Evolutionary conservation across 1,140 invertebrate genomes (phyloP).

Genomic region (Euwallacea similis): DNA sequence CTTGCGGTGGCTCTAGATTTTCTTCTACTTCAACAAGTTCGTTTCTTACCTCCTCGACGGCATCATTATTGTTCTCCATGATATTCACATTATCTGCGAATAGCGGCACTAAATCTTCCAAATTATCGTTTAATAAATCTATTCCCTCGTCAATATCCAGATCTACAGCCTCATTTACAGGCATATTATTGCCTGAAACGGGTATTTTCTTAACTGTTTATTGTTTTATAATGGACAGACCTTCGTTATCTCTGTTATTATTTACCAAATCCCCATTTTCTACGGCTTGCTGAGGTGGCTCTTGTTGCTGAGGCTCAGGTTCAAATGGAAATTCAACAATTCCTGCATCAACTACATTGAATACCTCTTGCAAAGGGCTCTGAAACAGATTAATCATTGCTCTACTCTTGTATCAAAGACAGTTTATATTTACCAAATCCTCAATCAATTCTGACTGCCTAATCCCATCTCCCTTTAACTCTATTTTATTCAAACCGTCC

Average conservation of each 20-base stretch:
- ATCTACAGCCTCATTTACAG: constrained; percentile 45
- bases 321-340: not conserved
- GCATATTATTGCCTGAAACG: constrained; percentile 54
- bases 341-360: not conserved
- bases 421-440: constrained; percentile 15
- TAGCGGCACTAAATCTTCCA: constrained; percentile 27
- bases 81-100: constrained; percentile 30
- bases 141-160: constrained; percentile 35
- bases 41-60: constrained; percentile 43
- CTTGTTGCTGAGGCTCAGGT: not conserved
- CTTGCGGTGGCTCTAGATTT: not conserved
- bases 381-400: not conserved
- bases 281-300: constrained; percentile 41
- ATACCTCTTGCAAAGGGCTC: constrained; percentile 10
- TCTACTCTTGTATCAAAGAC: not conserved
- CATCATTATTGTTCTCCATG: constrained; percentile 42
- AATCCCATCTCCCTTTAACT: constrained; percentile 26
- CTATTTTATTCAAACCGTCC: constrained; percentile 46
- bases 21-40: not conserved
- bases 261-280: constrained; percentile 62
- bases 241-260: constrained; percentile 60
- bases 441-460: constrained; percentile 4
- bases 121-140: constrained; percentile 38
- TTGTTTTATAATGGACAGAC: constrained; percentile 27
- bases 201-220: not conserved